Evolutionary conservation across 1,140 invertebrate species (phyloP).

Genomic region (Drosophila tsacasi): DNA sequence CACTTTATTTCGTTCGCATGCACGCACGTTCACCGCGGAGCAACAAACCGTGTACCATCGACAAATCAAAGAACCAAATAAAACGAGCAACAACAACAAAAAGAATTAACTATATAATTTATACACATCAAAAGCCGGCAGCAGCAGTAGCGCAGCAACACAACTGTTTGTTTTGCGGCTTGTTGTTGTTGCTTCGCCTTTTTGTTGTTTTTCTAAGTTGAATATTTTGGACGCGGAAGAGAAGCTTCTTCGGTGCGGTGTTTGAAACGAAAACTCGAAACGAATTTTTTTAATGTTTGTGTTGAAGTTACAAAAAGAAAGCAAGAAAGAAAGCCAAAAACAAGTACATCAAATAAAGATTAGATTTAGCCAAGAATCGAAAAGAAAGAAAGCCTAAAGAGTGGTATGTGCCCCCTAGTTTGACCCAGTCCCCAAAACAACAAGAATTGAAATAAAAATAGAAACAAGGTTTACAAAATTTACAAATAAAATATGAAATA

Average conservation of each 20-base stretch:
- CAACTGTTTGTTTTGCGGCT: constrained; percentile 14
- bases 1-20: constrained; percentile 85
- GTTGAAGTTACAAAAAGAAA: constrained; percentile 1
- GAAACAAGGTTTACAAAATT: not conserved
- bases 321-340: not conserved
- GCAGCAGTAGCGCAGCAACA: constrained; percentile 20
- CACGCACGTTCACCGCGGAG: constrained; percentile 84
- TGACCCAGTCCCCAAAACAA: constrained; percentile 28
- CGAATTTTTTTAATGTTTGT: constrained; percentile 17
- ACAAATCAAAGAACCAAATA: constrained; percentile 21
- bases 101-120: constrained; percentile 21
- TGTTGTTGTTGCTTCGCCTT: constrained; percentile 26
- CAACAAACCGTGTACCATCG: constrained; percentile 31
- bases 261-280: constrained; percentile 1
- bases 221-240: constrained; percentile 14
- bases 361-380: constrained; percentile 27
- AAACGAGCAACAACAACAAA: constrained; percentile 31
- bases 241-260: constrained; percentile 8
- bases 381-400: constrained; percentile 31
- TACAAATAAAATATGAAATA: not conserved
- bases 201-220: constrained; percentile 19
- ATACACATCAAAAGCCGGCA: constrained; percentile 14
- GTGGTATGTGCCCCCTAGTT: constrained; percentile 45
- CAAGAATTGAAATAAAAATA: not conserved
- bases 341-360: constrained; percentile 7